These are phyloP conservation scores for Streptopelia turtur DNA, from an alignment of 2,797 vertebrate species.

Conservation along the genomic window DNA sequence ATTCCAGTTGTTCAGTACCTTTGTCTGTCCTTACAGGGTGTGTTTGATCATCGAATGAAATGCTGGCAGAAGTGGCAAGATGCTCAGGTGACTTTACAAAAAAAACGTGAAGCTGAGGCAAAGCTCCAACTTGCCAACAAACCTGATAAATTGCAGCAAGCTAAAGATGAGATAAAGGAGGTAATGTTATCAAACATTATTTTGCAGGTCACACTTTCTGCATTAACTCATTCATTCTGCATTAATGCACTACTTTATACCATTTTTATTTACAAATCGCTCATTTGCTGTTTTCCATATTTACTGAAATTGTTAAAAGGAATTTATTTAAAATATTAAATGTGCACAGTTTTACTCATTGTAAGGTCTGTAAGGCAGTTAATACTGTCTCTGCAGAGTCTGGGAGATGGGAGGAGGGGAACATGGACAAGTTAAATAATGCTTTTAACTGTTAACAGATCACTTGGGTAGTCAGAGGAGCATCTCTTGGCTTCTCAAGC, in stretches of 20 bases:
- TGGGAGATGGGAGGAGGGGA: slow-evolving; percentile 14
- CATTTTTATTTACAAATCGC: slow-evolving; percentile 73
- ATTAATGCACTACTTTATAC: slow-evolving; percentile 65
- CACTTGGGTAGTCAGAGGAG: background rate
- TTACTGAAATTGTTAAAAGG: slow-evolving; percentile 54
- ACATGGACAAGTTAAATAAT: background rate
- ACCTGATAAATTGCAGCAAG: slow-evolving; percentile 96
- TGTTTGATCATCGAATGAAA: slow-evolving; percentile 96
- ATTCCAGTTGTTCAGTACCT: background rate
- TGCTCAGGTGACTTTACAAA: slow-evolving; percentile 92
- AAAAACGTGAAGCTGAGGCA: slow-evolving; percentile 94
- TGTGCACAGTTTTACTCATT: background rate
- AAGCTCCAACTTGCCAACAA: slow-evolving; percentile 95
- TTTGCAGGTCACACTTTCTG: background rate
- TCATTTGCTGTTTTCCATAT: slow-evolving; percentile 47
- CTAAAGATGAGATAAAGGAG: slow-evolving; percentile 96
- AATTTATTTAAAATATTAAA: background rate
- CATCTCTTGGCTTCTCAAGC: slow-evolving; percentile 18
- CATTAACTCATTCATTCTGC: slow-evolving; percentile 60
- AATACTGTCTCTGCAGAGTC: slow-evolving; percentile 5
- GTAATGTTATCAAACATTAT: slow-evolving; percentile 76
- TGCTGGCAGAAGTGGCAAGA: slow-evolving; percentile 99
- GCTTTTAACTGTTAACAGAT: background rate
- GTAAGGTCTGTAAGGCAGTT: slow-evolving; percentile 29
- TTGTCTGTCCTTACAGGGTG: slow-evolving; percentile 79